These are phyloP conservation scores for Lissonota sp. DNA, from an alignment of 2,888 invertebrate species.

Conservation along the genomic window DNA sequence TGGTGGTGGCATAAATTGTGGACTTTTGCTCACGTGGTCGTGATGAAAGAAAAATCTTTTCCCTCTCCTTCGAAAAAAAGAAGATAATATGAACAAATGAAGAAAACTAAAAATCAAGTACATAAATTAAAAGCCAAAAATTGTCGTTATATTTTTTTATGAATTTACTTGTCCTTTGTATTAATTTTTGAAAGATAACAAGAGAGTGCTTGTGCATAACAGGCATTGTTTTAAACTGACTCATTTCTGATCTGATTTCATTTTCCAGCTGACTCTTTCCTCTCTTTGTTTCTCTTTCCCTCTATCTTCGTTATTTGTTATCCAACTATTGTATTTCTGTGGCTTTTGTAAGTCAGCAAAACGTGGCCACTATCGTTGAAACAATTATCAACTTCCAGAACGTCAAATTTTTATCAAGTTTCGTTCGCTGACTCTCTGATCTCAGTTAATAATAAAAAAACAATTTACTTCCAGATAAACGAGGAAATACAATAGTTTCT, in stretches of 20 bases:
- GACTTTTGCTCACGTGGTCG: slow-evolving; percentile 28
- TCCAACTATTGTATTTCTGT: slow-evolving; percentile 12
- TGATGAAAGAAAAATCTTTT: slow-evolving; percentile 19
- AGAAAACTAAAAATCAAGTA: no score
- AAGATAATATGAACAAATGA: not conserved
- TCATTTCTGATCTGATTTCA: slow-evolving; percentile 35
- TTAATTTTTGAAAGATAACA: slow-evolving; percentile 15
- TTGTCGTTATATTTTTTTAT: no score
- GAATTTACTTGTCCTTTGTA: not conserved
- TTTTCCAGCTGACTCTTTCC: slow-evolving; percentile 5
- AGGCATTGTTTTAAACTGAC: slow-evolving; percentile 37
- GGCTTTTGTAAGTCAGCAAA: slow-evolving; percentile 33
- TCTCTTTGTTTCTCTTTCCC: not conserved
- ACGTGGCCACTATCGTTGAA: slow-evolving; percentile 13
- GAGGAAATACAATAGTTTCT: no score
- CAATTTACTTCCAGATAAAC: not conserved
- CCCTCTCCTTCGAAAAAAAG: not conserved
- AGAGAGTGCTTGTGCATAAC: not conserved
- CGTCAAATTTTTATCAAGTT: slow-evolving; percentile 16
- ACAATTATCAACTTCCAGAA: slow-evolving; percentile 17
- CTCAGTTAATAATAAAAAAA: slow-evolving; percentile 8
- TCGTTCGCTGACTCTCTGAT: not conserved
- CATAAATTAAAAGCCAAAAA: no score
- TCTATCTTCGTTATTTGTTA: no score
- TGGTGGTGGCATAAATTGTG: slow-evolving; percentile 40